Evolutionary conservation across 2,797 vertebrate species (phyloP).

Genomic region (Tamandua tetradactyla): DNA sequence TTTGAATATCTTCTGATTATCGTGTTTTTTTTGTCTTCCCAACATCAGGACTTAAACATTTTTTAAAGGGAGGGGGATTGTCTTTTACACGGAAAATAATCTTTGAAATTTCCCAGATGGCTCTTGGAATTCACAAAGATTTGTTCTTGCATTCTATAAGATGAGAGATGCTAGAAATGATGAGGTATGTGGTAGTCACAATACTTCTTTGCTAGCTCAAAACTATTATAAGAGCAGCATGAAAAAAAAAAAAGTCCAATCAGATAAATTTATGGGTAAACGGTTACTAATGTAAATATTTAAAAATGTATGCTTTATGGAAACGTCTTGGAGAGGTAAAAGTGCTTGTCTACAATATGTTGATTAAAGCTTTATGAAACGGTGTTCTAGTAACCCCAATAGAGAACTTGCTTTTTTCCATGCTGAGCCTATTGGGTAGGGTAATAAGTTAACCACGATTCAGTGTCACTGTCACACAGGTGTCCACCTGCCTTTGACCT

Average conservation of each 20-base stretch:
- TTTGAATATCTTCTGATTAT: neutral
- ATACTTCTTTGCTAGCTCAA: neutral
- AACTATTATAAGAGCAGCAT: neutral
- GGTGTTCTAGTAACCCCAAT: neutral
- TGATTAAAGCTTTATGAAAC: neutral
- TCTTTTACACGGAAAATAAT: neutral
- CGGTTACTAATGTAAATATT: neutral
- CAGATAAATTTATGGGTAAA: neutral
- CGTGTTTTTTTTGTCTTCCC: constrained; percentile 5
- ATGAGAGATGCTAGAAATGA: neutral
- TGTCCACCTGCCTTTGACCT: neutral
- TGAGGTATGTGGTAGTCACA: neutral
- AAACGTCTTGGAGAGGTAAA: neutral
- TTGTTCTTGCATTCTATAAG: neutral
- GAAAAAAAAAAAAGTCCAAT: neutral
- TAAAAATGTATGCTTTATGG: neutral
- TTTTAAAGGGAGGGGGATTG: neutral
- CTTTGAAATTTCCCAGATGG: neutral
- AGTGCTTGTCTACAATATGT: neutral
- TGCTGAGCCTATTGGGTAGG: neutral
- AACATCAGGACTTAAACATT: neutral
- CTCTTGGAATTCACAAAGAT: neutral
- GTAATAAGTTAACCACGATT: neutral
- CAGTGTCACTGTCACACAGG: neutral
- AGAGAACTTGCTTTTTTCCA: neutral